A percentile compares a stretch with the other conserved stretches of the same genome.
Conservation (phyloP, 2,888 invertebrate species). For the Sialis fuliginosa region DNA sequence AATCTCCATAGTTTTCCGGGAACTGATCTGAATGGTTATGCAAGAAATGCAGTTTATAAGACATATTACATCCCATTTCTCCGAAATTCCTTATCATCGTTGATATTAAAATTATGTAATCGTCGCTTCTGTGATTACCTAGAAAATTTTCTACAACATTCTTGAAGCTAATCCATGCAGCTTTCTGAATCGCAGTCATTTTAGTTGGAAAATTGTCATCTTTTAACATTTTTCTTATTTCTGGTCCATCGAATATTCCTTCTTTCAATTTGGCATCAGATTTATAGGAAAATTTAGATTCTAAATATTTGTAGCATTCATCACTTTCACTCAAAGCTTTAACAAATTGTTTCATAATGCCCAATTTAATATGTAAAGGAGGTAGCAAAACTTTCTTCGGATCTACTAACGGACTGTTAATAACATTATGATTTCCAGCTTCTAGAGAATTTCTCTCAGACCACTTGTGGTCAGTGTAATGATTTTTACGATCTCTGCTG, state of each 20-base stretch:
- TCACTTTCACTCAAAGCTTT: conserved; percentile 6
- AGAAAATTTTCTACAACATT: background rate
- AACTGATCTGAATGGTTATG: conserved; percentile 19
- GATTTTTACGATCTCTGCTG: conserved; percentile 12
- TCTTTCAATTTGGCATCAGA: conserved; percentile 11
- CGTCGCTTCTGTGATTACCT: conserved; percentile 5
- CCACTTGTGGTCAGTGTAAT: conserved; percentile 12
- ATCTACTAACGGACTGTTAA: conserved; percentile 6
- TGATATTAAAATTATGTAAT: conserved; percentile 10
- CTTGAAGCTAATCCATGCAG: conserved; percentile 8
- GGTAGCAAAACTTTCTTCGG: conserved; percentile 10
- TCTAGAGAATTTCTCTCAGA: conserved; percentile 6
- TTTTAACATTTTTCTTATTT: conserved; percentile 11
- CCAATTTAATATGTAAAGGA: conserved; percentile 14
- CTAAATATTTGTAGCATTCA: conserved; percentile 10
- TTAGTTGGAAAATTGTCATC: conserved; percentile 9
- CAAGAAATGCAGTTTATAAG: conserved; percentile 19
- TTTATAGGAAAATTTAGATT: conserved; percentile 7
- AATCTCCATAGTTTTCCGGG: conserved; percentile 18
- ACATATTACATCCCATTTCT: conserved; percentile 16
- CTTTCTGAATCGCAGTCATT: conserved; percentile 9
- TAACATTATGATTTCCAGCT: conserved; percentile 8
- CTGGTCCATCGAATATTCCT: conserved; percentile 12
- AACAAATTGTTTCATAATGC: too few relatives aligned
- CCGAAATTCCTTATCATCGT: conserved; percentile 12